Evolutionary conservation across 2,888 invertebrate genomes (phyloP).

Genomic region (Thelaira solivaga): DNA sequence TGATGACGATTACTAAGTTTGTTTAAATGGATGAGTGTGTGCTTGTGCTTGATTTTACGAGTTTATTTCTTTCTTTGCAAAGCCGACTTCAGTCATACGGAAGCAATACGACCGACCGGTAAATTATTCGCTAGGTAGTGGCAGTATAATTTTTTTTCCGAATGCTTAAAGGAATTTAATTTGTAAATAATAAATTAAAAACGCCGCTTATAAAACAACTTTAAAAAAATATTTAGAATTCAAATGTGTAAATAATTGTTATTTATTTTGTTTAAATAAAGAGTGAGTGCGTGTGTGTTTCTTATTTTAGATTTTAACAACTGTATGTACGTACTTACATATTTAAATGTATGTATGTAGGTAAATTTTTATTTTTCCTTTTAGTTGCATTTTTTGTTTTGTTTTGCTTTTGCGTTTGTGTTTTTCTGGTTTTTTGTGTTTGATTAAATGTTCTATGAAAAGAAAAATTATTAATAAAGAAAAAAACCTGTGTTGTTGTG

Average conservation of each 20-base stretch:
- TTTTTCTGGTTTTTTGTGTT: slow-evolving; percentile 1
- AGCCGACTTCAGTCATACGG: slow-evolving; percentile 68
- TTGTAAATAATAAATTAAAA: slow-evolving; percentile 4
- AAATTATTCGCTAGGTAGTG: slow-evolving; percentile 28
- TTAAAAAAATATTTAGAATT: slow-evolving; percentile 33
- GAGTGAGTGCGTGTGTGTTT: slow-evolving; percentile 23
- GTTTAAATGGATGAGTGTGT: slow-evolving; percentile 1
- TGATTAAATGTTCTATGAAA: slow-evolving; percentile 1
- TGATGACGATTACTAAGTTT: slow-evolving; percentile 39
- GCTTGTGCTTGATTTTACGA: slow-evolving; percentile 49
- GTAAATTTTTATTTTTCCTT: slow-evolving; percentile 13
- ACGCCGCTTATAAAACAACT: slow-evolving; percentile 25
- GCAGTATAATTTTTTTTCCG: neutral
- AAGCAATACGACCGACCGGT: slow-evolving; percentile 66
- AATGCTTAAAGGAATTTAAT: slow-evolving; percentile 14
- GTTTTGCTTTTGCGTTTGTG: neutral
- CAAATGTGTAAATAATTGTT: slow-evolving; percentile 7
- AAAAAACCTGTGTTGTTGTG: slow-evolving; percentile 41
- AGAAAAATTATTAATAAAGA: slow-evolving; percentile 9
- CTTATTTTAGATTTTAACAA: neutral
- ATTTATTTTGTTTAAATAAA: neutral
- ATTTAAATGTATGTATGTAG: too few species aligned
- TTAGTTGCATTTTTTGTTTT: slow-evolving; percentile 13
- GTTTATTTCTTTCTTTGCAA: slow-evolving; percentile 50
- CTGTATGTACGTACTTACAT: too few species aligned